Base-by-base conservation (phyloP, 2,113 vertebrate species). In the Syngnathus typhle region DNA sequence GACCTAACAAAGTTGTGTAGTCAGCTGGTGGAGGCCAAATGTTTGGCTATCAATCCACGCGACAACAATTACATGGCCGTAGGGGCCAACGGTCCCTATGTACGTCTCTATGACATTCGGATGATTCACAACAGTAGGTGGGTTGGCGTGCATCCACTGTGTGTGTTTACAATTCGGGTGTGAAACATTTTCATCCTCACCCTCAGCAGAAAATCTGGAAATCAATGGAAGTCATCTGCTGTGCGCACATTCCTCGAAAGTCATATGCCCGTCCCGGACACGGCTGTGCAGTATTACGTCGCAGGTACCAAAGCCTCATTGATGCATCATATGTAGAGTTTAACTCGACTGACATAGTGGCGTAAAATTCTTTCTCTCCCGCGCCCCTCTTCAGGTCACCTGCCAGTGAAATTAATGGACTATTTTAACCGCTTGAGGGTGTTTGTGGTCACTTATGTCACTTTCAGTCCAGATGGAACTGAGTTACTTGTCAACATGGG, bases 61-160 rank as follows among this genome's bases (percentile, higher is more conserved):
- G 95, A 99, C 81, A 99, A 99, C 89, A 99, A 98, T 80, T 97
- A 95, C 78, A 78, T 99, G 76, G 97, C 96, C 0, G 96, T 99
- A 6, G 97, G 97, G 38, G 95, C 97, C 59, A 98, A 94, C 0
- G 96, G 95, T 36, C 97, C 97, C 36, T 99, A 98, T 0, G 95
- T 99, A 62, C 93, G 97, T 18, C 95, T 99, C 56, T 99, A 99
- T 2, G 97, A 99, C 87, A 96, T 99, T 58, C 93, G 97, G 71
- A 99, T 98, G 97, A 99, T 99, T 88, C 94, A 98, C 84, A 98
- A 98, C 84, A 94, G 98, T 90, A 95, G 96, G 97, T 95, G 44
- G 77, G 4, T 72, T 13, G 13, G 21, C 1, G 27, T 61, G 6
- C 13, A 60, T 23, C 6, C 47, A 59, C 70, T 2, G 21, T 19